Evolutionary conservation across 2,797 vertebrate genomes (phyloP), one percentile per base, ranked within the genome.

Genomic region (Scarus forsteni): DNA sequence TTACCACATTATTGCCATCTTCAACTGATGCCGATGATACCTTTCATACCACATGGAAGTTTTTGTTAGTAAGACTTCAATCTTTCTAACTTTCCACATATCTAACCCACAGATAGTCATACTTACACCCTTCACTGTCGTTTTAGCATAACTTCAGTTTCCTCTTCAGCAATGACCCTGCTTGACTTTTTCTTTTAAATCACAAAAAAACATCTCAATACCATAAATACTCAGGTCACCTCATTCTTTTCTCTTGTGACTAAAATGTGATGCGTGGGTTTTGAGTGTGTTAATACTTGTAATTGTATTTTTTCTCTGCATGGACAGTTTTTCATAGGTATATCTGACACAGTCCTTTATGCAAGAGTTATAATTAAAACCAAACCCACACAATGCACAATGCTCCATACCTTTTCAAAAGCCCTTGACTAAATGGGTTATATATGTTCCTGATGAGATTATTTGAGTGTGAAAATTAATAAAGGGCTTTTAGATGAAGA

Each of bases 381-480:
- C 43, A 9, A 38, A 9, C 7, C 10, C 15, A 19, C 51, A 36
- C 27, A 64, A 2, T 49, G 5, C 11, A 18, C 46, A 34, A 3
- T 58, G 11, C 40, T 54, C 50, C 27, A 43, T 12, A 54, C 56
- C 48, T 57, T 52, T 58, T 8, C 51, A 36, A n/a, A 49, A 38
- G 45, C 43, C 16, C 8, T 1, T 39, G 60, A 65, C 49, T 34
- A 51, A 36, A 42, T 14, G 19, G 27, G 42, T 34, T 56, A 7
- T 36, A 18, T 34, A 18, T 44, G 55, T 44, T 19, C 14, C 58
- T 7, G 9, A 14, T 59, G 34, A 50, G 43, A 60, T 71, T 43
- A 71, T 78, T 68, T 74, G 59, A 62, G 60, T 43, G 49, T 59
- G 19, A 71, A 73, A 63, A 46, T 79, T 56, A 57, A 52, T 40